Conservation (phyloP, 2,797 vertebrate genomes). For the Anisognathus igniventris region DNA sequence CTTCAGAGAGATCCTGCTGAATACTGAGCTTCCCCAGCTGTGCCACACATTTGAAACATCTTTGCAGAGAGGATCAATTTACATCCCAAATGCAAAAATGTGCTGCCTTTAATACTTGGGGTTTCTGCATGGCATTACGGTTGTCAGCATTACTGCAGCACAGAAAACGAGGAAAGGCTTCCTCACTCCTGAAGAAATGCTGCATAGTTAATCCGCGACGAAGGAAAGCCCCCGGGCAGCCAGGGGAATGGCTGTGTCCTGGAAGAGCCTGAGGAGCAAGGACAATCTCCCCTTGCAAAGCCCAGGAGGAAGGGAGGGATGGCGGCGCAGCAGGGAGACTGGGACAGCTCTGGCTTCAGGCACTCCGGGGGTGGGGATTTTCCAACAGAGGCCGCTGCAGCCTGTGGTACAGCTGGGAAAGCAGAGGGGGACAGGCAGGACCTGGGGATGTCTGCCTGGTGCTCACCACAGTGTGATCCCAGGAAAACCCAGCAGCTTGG, state of each 20-base stretch:
- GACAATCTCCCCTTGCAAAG: neutral
- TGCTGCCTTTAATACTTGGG: neutral
- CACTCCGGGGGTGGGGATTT: neutral
- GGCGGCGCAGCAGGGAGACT: accelerated
- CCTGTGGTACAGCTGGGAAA: accelerated
- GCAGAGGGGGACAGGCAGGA: accelerated
- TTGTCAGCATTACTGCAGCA: neutral
- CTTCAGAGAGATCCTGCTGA: neutral
- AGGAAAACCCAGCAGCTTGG: no score
- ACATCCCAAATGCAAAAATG: neutral
- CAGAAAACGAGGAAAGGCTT: neutral
- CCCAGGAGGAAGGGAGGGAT: neutral
- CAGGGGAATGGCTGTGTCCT: neutral
- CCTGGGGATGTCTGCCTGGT: accelerated
- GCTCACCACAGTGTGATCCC: accelerated
- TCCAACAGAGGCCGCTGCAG: neutral
- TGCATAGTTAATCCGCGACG: neutral
- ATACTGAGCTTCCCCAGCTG: neutral
- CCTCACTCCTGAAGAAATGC: neutral
- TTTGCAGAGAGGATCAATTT: neutral
- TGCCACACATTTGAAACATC: neutral
- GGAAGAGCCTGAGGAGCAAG: neutral
- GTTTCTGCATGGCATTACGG: neutral
- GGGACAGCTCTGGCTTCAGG: neutral
- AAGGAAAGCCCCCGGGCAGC: neutral